Conservation (phyloP, 2,797 vertebrate species). For the Coilia nasus region DNA sequence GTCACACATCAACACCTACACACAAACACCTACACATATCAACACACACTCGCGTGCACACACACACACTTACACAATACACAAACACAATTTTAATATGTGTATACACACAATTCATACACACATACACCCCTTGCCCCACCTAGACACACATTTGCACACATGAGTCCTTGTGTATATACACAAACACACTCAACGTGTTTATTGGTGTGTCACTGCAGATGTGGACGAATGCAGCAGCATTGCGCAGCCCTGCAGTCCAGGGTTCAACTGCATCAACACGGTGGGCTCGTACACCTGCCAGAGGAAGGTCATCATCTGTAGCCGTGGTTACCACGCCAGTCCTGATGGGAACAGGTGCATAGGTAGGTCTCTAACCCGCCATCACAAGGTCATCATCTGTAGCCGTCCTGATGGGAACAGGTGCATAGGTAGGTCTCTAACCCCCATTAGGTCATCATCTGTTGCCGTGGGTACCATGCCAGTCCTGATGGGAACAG, state of each 20-base stretch:
- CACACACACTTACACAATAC: neutral
- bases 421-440: too few species aligned
- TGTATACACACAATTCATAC: too few species aligned
- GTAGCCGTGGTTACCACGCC: constrained; percentile 86
- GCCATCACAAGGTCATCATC: neutral
- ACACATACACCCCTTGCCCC: neutral
- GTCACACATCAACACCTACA: neutral
- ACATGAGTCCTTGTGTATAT: too few species aligned
- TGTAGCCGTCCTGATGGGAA: too few species aligned
- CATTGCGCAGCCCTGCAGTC: constrained; percentile 78
- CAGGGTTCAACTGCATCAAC: constrained; percentile 90
- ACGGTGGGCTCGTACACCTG: constrained; percentile 90
- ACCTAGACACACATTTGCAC: too few species aligned
- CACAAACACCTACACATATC: neutral
- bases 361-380: constrained; percentile 72
- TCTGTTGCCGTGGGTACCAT: too few species aligned
- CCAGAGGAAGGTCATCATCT: constrained; percentile 83
- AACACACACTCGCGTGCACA: neutral
- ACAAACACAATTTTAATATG: too few species aligned
- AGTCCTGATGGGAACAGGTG: constrained; percentile 85
- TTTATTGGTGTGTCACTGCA: constrained; percentile 30
- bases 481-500: too few species aligned
- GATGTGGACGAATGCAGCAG: constrained; percentile 89
- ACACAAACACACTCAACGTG: too few species aligned
- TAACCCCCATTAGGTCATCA: too few species aligned